Evolutionary conservation across 2,113 vertebrate species (phyloP).

Genomic region (Fulmarus glacialis): DNA sequence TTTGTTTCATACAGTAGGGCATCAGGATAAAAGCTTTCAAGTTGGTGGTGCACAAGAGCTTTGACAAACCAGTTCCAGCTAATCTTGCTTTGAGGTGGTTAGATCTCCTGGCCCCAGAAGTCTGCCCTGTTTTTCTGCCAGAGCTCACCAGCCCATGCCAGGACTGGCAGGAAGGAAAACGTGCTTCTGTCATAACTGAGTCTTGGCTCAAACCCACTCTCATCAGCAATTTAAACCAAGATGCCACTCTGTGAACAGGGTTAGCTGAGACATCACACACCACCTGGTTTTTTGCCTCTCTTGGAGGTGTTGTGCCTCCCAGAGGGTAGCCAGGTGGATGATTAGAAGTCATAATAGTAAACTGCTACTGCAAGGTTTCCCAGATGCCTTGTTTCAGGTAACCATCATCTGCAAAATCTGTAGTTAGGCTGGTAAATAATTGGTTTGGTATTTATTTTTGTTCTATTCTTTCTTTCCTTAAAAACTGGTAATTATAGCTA

Average conservation of each 20-base stretch:
- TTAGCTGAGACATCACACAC: background rate
- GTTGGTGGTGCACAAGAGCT: background rate
- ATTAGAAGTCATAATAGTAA: background rate
- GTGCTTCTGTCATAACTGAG: background rate
- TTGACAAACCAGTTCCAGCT: background rate
- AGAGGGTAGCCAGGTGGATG: background rate
- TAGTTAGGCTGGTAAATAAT: background rate
- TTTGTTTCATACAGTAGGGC: background rate
- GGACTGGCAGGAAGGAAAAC: background rate
- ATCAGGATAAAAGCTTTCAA: background rate
- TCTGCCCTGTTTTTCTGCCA: background rate
- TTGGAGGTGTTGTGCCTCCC: background rate
- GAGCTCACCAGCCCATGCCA: background rate
- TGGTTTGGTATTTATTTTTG: background rate
- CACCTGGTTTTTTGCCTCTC: background rate
- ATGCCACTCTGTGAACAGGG: background rate
- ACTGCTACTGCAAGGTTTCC: background rate
- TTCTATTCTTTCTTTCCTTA: background rate
- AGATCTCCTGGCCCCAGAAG: background rate
- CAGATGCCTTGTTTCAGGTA: background rate
- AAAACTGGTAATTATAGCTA: background rate
- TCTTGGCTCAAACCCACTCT: background rate
- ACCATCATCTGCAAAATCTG: background rate
- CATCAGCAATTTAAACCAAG: background rate
- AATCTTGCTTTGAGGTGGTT: background rate